Percentiles rank a stretch among this genome's conserved stretches.
Evolutionary conservation across 1,140 invertebrate genomes (phyloP).

Genomic region (Hormaphis cornu): DNA sequence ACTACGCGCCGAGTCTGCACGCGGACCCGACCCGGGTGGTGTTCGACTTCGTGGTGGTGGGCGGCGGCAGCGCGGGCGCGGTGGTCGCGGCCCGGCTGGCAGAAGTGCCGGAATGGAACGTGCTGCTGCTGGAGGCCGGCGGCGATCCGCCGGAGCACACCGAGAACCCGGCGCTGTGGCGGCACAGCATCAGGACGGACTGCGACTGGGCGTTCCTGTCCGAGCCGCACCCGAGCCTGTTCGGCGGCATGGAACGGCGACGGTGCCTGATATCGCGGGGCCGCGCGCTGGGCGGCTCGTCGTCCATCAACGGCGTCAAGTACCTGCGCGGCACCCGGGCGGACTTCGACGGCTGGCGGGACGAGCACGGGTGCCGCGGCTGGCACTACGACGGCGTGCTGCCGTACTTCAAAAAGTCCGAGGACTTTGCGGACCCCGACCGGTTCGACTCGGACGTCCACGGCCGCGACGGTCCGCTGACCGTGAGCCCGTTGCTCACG

Average conservation of each 20-base stretch:
- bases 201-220: no score
- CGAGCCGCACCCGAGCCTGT: no score
- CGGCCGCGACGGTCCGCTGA: conserved; percentile 13
- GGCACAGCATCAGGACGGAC: no score
- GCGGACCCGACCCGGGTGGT: conserved; percentile 31
- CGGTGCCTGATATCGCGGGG: conserved; percentile 14
- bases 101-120: no score
- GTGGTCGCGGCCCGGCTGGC: conserved; percentile 50
- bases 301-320: conserved; percentile 62
- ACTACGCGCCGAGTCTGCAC: conserved; percentile 28
- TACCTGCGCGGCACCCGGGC: conserved; percentile 61
- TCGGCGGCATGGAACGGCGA: conserved; percentile 35
- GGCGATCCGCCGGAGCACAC: no score
- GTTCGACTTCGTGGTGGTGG: conserved; percentile 43
- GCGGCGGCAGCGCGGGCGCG: conserved; percentile 49
- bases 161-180: conserved; percentile 45
- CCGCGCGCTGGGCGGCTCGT: conserved; percentile 59
- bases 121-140: no score
- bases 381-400: conserved; percentile 56
- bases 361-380: conserved; percentile 48
- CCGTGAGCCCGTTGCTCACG: background rate
- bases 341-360: conserved; percentile 60
- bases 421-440: conserved; percentile 37
- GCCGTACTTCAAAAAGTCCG: conserved; percentile 48
- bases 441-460: background rate